Evolutionary conservation across 1,140 invertebrate species (phyloP).

Genomic region (Hestina assimilis): DNA sequence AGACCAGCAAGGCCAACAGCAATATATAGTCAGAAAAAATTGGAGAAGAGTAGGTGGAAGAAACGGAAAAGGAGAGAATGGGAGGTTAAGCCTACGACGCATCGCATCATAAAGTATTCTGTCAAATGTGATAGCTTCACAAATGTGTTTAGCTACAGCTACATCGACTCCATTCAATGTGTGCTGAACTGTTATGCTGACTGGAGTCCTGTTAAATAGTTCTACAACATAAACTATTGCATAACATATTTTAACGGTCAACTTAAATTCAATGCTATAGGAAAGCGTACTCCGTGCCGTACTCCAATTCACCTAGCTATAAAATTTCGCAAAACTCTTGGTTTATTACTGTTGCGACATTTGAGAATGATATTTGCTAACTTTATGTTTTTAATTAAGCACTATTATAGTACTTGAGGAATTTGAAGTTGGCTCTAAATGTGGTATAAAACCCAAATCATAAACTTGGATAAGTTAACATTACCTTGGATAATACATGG

Average conservation of each 20-base stretch:
- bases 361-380: slow-evolving; percentile 14
- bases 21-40: too few relatives aligned
- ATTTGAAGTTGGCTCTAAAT: slow-evolving; percentile 22
- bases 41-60: too few relatives aligned
- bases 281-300: slow-evolving; percentile 38
- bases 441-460: neutral
- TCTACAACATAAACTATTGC: slow-evolving; percentile 34
- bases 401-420: slow-evolving; percentile 2
- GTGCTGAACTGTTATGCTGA: too few relatives aligned
- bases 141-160: too few relatives aligned
- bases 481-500: too few relatives aligned
- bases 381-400: slow-evolving; percentile 35
- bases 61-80: too few relatives aligned
- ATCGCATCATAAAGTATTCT: too few relatives aligned
- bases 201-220: slow-evolving; percentile 13
- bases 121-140: too few relatives aligned
- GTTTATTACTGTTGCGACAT: slow-evolving; percentile 28
- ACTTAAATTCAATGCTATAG: slow-evolving; percentile 55
- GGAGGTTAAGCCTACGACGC: too few relatives aligned
- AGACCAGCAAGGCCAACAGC: too few relatives aligned
- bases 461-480: too few relatives aligned
- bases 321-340: slow-evolving; percentile 43
- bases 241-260: slow-evolving; percentile 43
- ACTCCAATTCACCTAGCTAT: slow-evolving; percentile 41
- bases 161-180: too few relatives aligned